These are phyloP conservation scores for Eleutherodactylus coqui DNA, from an alignment of 2,797 vertebrate genomes.

Conservation along the genomic window DNA sequence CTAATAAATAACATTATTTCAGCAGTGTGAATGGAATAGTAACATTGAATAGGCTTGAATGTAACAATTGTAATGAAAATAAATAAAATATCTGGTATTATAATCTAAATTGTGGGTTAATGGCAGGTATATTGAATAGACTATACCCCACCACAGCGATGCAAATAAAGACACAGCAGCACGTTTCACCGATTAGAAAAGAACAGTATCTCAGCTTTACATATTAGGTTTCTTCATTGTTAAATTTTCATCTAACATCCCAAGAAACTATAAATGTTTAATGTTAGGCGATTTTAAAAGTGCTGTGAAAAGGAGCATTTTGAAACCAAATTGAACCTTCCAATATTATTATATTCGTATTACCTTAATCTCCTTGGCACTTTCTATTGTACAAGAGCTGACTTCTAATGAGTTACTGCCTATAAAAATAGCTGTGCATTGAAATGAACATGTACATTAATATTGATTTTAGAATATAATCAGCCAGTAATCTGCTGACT, in stretches of 20 bases:
- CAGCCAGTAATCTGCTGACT: conserved; percentile 68
- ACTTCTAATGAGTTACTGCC: conserved; percentile 70
- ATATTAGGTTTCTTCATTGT: conserved; percentile 39
- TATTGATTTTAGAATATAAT: conserved; percentile 67
- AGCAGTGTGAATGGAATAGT: too few relatives aligned
- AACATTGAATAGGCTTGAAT: background rate
- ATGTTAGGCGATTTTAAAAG: conserved; percentile 70
- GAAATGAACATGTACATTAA: conserved; percentile 60
- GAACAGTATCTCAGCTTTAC: conserved; percentile 43
- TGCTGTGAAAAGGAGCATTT: conserved; percentile 69
- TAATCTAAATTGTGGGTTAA: background rate
- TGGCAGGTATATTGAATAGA: background rate
- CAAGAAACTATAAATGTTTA: conserved; percentile 74
- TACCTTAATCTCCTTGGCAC: conserved; percentile 65
- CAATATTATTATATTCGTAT: conserved; percentile 71
- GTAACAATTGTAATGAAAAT: too few relatives aligned
- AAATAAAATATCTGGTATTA: background rate
- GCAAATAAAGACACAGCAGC: conserved; percentile 24
- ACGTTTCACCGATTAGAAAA: background rate
- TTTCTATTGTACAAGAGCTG: conserved; percentile 66
- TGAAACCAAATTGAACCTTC: conserved; percentile 70
- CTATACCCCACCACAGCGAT: background rate
- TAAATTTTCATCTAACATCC: conserved; percentile 72
- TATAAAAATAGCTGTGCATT: conserved; percentile 54
- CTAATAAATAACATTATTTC: background rate